Evolutionary conservation across 2,113 vertebrate species (phyloP).

Genomic region (Megaptera novaeangliae): DNA sequence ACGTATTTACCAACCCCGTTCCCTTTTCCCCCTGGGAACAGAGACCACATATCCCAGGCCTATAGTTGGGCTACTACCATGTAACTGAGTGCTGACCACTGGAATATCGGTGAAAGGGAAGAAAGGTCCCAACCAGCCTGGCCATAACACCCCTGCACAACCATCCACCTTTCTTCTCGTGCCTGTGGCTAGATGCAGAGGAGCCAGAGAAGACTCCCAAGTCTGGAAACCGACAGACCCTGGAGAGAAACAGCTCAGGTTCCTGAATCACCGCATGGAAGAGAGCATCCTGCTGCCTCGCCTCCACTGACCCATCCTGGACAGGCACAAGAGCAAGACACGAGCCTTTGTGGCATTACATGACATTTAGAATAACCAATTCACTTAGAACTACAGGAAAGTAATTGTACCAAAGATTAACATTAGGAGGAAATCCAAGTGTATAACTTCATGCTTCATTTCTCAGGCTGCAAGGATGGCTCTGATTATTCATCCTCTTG

Average conservation of each 20-base stretch:
- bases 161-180: neutral
- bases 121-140: neutral
- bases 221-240: neutral
- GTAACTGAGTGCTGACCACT: neutral
- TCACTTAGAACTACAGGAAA: neutral
- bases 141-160: neutral
- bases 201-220: neutral
- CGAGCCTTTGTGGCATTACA: neutral
- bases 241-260: neutral
- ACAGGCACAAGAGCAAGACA: neutral
- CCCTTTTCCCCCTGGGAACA: neutral
- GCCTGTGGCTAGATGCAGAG: neutral
- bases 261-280: neutral
- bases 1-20: neutral
- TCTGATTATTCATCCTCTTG: neutral
- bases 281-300: neutral
- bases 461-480: neutral
- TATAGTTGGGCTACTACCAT: neutral
- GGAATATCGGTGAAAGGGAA: neutral
- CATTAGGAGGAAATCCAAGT: neutral
- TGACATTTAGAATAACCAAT: neutral
- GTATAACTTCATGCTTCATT: neutral
- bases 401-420: slow-evolving; percentile 17
- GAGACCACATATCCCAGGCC: neutral
- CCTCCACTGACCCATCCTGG: neutral